phyloP scores from a whole-genome alignment of 2,797 vertebrate species.

The Dendrocincla fuliginosa region DNA sequence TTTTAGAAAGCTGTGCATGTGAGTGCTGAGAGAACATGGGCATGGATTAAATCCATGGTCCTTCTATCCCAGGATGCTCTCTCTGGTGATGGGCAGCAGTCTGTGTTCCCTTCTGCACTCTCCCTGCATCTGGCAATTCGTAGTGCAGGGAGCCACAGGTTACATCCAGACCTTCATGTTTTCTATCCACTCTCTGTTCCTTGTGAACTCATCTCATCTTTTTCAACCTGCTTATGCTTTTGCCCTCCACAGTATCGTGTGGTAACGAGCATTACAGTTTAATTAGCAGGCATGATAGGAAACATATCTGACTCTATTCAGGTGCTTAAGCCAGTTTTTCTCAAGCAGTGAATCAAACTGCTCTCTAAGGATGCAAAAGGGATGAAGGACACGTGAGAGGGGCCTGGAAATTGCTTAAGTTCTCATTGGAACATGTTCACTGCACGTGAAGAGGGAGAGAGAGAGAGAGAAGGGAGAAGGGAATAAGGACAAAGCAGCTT shows the following conservation, averaged over 20 bases:
- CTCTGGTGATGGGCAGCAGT: not conserved
- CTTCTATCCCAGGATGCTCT: not conserved
- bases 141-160: not conserved
- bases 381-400: not conserved
- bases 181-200: not conserved
- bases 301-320: not conserved
- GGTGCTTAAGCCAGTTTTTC: not conserved
- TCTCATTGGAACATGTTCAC: constrained; percentile 7
- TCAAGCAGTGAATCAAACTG: not conserved
- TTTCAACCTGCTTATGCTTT: not conserved
- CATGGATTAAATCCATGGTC: not conserved
- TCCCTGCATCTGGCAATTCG: not conserved
- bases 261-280: constrained; percentile 23
- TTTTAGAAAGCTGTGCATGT: not conserved
- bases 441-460: not conserved
- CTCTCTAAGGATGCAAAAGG: not conserved
- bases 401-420: not conserved
- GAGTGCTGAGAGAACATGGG: not conserved
- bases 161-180: not conserved
- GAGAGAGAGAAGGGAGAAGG: not conserved
- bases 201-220: not conserved
- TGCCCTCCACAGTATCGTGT: not conserved
- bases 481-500: constrained; percentile 13
- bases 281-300: constrained; percentile 26
- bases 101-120: not conserved